Evolutionary conservation across 2,797 vertebrate species (phyloP).

Genomic region (Aythya fuligula): DNA sequence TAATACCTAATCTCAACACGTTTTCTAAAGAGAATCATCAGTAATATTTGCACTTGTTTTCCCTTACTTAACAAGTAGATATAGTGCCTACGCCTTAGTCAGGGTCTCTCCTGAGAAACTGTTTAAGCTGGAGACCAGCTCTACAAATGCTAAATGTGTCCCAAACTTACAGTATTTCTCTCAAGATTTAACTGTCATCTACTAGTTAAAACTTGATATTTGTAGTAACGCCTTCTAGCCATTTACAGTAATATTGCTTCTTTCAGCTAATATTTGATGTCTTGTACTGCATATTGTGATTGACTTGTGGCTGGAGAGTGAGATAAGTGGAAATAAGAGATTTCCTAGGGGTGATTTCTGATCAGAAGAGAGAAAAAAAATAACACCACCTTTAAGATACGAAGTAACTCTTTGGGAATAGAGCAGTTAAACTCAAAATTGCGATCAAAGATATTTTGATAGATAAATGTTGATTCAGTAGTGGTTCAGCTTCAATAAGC

Average conservation of each 20-base stretch:
- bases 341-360: background rate
- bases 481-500: background rate
- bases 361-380: background rate
- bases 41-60: background rate
- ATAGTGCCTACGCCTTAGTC: background rate
- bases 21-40: background rate
- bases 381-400: background rate
- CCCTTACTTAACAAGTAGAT: background rate
- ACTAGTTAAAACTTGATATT: background rate
- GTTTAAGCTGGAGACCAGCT: background rate
- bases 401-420: background rate
- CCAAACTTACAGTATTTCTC: slow-evolving; percentile 1
- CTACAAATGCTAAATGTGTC: background rate
- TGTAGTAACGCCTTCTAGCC: slow-evolving; percentile 12
- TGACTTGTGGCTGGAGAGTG: background rate
- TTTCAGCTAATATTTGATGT: slow-evolving; percentile 34
- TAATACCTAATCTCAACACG: background rate
- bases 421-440: background rate
- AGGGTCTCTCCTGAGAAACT: background rate
- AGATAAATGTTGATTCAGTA: background rate
- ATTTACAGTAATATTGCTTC: slow-evolving; percentile 19
- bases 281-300: slow-evolving; percentile 15
- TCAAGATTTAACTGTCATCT: background rate
- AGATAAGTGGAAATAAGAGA: slow-evolving; percentile 17
- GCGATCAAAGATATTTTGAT: slow-evolving; percentile 6